Evolutionary conservation across 2,888 invertebrate species (phyloP).

Genomic region (Papilio gigon): DNA sequence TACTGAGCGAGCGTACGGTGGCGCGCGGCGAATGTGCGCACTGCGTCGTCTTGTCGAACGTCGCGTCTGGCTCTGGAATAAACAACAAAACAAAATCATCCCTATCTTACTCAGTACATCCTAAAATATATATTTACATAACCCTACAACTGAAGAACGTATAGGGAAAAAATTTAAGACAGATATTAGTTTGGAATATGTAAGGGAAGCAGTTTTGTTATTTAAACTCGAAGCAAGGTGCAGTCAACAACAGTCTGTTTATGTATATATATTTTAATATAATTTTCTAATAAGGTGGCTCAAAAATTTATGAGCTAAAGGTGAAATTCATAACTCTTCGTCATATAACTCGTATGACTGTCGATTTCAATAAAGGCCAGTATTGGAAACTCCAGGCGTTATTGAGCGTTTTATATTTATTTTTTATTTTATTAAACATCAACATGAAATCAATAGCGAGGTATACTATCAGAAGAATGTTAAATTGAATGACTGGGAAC

Average conservation of each 20-base stretch:
- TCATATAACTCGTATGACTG: constrained; percentile 26
- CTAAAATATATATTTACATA: too few species aligned
- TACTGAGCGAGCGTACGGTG: constrained; percentile 67
- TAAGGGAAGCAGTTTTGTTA: too few species aligned
- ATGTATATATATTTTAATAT: neutral
- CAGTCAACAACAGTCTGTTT: neutral
- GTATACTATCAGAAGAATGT: neutral
- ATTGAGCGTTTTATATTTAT: constrained; percentile 7
- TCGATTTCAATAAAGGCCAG: constrained; percentile 13
- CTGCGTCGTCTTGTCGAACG: constrained; percentile 87
- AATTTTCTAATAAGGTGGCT: neutral
- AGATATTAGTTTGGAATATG: too few species aligned
- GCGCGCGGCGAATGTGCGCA: constrained; percentile 69
- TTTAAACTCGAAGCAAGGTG: too few species aligned
- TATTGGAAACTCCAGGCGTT: constrained; percentile 3
- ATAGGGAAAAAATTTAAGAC: too few species aligned
- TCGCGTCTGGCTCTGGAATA: constrained; percentile 85
- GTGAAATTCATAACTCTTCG: constrained; percentile 11
- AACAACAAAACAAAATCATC: neutral
- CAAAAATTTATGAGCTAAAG: neutral
- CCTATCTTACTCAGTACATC: too few species aligned
- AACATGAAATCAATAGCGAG: neutral
- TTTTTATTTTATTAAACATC: constrained; percentile 18
- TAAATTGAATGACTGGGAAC: too few species aligned
- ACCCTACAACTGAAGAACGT: too few species aligned